These are phyloP conservation scores for Eupithecia inturbata DNA, from an alignment of 2,888 invertebrate genomes.

Conservation along the genomic window DNA sequence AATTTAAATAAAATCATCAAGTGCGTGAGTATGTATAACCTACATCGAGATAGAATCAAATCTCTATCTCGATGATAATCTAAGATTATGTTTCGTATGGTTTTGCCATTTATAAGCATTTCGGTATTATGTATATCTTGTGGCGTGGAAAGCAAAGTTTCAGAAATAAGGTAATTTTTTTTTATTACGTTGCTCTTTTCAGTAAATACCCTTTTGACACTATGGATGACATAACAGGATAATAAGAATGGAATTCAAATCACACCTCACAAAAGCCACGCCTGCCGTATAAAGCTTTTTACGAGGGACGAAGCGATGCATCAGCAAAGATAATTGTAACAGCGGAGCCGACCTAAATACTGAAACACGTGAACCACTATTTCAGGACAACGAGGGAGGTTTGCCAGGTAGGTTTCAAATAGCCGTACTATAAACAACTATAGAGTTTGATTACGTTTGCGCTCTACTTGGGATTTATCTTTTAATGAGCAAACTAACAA, in stretches of 20 bases:
- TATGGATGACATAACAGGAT: constrained; percentile 3
- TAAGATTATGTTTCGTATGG: not conserved
- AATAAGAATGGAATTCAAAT: constrained; percentile 36
- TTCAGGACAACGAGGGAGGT: constrained; percentile 69
- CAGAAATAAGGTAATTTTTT: not conserved
- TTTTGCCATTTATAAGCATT: not conserved
- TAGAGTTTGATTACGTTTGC: constrained; percentile 35
- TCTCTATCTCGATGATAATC: too few species aligned
- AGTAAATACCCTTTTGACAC: not conserved
- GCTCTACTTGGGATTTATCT: constrained; percentile 11
- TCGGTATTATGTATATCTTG: not conserved
- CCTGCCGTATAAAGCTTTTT: constrained; percentile 52
- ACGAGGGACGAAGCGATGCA: constrained; percentile 66
- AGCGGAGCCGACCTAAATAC: constrained; percentile 76
- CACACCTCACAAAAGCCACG: constrained; percentile 46
- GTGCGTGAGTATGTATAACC: not conserved
- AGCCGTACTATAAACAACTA: constrained; percentile 51
- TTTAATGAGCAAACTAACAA: not conserved
- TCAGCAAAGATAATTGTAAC: constrained; percentile 75
- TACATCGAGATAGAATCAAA: too few species aligned
- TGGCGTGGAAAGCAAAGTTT: not conserved
- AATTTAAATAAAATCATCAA: not conserved
- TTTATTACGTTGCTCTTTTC: constrained; percentile 13
- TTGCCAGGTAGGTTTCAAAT: constrained; percentile 73
- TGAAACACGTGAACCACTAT: constrained; percentile 71